These are phyloP conservation scores for Pluvianellus socialis DNA, from an alignment of 2,113 vertebrate species.

Conservation along the genomic window DNA sequence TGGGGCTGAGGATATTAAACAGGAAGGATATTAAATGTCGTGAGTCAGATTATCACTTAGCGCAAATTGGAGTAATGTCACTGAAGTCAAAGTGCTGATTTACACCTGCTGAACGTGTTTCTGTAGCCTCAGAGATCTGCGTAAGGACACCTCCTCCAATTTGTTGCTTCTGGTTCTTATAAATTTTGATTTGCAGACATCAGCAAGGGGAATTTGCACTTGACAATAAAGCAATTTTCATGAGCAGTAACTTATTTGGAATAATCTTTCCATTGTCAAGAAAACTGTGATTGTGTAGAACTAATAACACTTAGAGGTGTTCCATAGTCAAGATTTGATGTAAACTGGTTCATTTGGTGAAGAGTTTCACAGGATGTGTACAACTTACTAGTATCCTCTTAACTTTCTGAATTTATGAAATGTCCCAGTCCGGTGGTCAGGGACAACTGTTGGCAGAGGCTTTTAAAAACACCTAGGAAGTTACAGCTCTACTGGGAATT, in stretches of 20 bases:
- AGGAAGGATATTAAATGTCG: neutral
- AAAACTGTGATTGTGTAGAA: neutral
- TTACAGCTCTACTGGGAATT: slow-evolving; percentile 35
- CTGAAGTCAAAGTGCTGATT: neutral
- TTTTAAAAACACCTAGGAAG: slow-evolving; percentile 51
- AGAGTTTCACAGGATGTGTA: neutral
- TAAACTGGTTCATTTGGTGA: neutral
- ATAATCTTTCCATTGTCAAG: neutral
- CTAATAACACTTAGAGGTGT: neutral
- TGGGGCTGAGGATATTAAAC: neutral
- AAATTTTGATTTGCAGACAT: neutral
- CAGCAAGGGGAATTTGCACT: neutral
- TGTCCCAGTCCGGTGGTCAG: neutral
- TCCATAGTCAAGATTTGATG: neutral
- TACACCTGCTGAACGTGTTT: neutral
- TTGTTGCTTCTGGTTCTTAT: neutral
- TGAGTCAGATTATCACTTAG: neutral
- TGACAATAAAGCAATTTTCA: neutral
- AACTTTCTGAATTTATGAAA: neutral
- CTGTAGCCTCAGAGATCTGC: neutral
- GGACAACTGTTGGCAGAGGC: neutral
- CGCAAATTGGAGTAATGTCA: neutral
- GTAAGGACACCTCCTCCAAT: neutral
- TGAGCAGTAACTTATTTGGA: neutral
- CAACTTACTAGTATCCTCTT: neutral